Evolutionary conservation across 2,113 vertebrate species (phyloP).

Genomic region (Gyps fulvus): DNA sequence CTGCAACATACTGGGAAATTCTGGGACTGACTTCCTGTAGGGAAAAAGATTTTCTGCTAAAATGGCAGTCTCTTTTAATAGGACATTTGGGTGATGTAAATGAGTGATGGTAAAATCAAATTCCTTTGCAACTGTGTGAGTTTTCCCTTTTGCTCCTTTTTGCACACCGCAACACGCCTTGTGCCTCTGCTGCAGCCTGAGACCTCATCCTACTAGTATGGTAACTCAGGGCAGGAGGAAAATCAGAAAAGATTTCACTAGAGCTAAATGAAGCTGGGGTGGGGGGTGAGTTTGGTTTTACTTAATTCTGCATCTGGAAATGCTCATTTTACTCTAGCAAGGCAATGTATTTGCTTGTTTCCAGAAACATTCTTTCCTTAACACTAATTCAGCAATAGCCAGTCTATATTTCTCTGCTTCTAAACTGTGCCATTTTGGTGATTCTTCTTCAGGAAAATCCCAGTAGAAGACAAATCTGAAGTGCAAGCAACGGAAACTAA

Average conservation of each 20-base stretch:
- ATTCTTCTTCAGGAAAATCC: conserved; percentile 80
- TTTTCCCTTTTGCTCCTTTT: background rate
- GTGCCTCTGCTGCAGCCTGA: background rate
- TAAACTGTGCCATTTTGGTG: conserved; percentile 17
- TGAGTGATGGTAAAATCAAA: background rate
- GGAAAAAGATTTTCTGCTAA: background rate
- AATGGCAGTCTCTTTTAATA: too few relatives aligned
- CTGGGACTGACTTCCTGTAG: background rate
- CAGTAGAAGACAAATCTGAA: conserved; percentile 82
- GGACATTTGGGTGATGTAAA: background rate
- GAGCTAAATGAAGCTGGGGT: accelerated
- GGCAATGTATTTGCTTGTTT: accelerated
- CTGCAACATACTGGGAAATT: background rate
- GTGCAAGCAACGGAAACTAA: conserved; percentile 80
- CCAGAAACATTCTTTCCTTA: background rate
- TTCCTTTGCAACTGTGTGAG: accelerated
- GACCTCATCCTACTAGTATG: background rate
- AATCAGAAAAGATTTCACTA: accelerated
- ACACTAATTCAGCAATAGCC: accelerated
- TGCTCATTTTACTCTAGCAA: background rate
- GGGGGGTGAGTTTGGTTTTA: background rate
- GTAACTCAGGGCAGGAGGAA: background rate
- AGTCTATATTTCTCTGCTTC: background rate
- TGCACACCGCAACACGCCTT: background rate
- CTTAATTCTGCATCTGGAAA: accelerated